Evolutionary conservation across 92 coral and sea anemone species (phyloP).

Genomic region (Phenganax subtilis): DNA sequence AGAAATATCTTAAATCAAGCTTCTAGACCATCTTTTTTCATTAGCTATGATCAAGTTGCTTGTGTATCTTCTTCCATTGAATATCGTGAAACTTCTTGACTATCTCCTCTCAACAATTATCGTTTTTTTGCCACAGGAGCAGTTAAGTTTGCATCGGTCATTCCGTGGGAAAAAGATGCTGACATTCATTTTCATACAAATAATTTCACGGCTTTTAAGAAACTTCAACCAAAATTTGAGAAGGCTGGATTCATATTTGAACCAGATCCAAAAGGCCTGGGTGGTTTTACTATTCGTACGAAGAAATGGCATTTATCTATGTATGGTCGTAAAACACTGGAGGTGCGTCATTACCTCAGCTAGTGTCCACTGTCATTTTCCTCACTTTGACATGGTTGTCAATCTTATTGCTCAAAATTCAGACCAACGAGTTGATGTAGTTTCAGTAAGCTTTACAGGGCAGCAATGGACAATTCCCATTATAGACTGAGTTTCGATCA

Average conservation of each 20-base stretch:
- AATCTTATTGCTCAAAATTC: too few relatives aligned
- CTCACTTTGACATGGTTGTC: too few relatives aligned
- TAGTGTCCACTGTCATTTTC: too few relatives aligned
- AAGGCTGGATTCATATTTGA: neutral
- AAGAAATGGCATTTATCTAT: conserved; percentile 8
- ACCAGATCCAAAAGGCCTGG: neutral
- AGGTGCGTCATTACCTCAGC: neutral
- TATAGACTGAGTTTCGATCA: too few relatives aligned
- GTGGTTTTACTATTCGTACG: conserved; percentile 4
- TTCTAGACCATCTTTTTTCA: too few relatives aligned
- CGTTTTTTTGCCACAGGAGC: neutral
- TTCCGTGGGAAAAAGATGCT: conserved; percentile 39
- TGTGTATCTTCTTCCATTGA: neutral
- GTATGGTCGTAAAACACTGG: conserved; percentile 22
- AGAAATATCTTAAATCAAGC: too few relatives aligned
- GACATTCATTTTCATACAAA: conserved; percentile 25
- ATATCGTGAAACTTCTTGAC: neutral
- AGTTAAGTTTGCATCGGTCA: conserved; percentile 33
- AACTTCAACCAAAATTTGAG: conserved; percentile 3
- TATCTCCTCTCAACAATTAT: neutral
- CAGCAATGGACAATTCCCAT: too few relatives aligned
- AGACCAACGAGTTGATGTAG: too few relatives aligned
- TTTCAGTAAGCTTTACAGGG: too few relatives aligned
- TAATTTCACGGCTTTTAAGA: conserved; percentile 2
- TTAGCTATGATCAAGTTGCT: too few relatives aligned